These are phyloP conservation scores for Mayetiola destructor DNA, from an alignment of 2,888 invertebrate species.

Conservation along the genomic window DNA sequence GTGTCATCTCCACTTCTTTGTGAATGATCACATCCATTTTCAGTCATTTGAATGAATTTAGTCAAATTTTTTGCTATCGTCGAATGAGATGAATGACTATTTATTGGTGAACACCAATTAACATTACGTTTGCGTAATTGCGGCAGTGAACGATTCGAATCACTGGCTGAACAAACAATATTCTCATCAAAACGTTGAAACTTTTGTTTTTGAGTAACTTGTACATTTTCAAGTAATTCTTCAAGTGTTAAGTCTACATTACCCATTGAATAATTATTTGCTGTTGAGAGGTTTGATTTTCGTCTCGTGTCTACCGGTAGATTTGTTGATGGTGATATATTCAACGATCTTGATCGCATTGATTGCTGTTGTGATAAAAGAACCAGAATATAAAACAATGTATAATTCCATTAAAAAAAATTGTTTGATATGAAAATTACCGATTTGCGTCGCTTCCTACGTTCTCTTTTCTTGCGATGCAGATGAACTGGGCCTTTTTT, in stretches of 20 bases:
- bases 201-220: neutral
- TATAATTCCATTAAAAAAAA: neutral
- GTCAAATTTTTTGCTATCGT: neutral
- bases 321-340: neutral
- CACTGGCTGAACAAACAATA: neutral
- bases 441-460: constrained; percentile 28
- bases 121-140: constrained; percentile 30
- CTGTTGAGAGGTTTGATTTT: no score
- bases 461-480: constrained; percentile 25
- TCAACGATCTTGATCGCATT: neutral
- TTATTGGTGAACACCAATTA: constrained; percentile 33
- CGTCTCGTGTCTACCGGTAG: no score
- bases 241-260: neutral
- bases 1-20: neutral
- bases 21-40: no score
- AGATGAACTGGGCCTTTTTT: constrained; percentile 28
- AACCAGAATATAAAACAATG: neutral
- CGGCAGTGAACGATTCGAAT: neutral
- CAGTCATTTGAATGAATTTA: neutral
- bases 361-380: no score
- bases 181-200: neutral
- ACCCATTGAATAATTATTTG: neutral
- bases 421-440: no score
- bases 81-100: neutral
- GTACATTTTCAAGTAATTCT: neutral